phyloP scores from a whole-genome alignment of 2,797 vertebrate genomes.

The Champsocephalus gunnari region DNA sequence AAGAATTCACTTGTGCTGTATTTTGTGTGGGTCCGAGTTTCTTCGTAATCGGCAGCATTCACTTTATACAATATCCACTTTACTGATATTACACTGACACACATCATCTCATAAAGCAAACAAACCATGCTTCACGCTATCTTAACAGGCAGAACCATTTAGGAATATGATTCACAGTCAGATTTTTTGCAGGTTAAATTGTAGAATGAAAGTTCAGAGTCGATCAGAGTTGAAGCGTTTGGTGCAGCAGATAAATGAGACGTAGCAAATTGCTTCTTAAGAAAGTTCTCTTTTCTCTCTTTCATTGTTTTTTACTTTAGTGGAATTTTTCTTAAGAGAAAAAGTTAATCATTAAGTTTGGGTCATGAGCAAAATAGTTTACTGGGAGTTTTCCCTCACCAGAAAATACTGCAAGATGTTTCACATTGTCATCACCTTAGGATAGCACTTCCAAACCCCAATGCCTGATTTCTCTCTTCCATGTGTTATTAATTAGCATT shows the following conservation, averaged over 20 bases:
- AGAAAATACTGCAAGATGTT: conserved; percentile 84
- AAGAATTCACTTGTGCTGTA: background rate
- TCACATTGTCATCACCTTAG: conserved; percentile 78
- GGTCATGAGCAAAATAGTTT: conserved; percentile 68
- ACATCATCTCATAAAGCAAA: conserved; percentile 42
- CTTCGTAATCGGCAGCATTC: conserved; percentile 15
- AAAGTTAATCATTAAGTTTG: conserved; percentile 50
- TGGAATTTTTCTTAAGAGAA: conserved; percentile 54
- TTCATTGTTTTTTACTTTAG: conserved; percentile 60
- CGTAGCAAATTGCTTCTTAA: conserved; percentile 41
- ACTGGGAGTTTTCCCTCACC: conserved; percentile 75
- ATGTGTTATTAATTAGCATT: conserved; percentile 79
- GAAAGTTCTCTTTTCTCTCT: conserved; percentile 35
- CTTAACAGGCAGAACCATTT: conserved; percentile 15
- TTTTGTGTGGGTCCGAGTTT: background rate
- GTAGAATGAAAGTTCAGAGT: conserved; percentile 31
- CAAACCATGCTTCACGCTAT: conserved; percentile 43
- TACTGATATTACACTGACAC: conserved; percentile 26
- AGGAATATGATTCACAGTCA: conserved; percentile 31
- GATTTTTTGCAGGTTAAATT: conserved; percentile 30
- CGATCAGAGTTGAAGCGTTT: conserved; percentile 52
- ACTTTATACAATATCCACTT: conserved; percentile 48
- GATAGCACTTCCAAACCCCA: conserved; percentile 64
- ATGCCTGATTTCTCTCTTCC: conserved; percentile 53
- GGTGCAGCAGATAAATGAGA: conserved; percentile 48